Conservation (phyloP, 2,888 invertebrate genomes). For the Platynereis dumerilii region DNA sequence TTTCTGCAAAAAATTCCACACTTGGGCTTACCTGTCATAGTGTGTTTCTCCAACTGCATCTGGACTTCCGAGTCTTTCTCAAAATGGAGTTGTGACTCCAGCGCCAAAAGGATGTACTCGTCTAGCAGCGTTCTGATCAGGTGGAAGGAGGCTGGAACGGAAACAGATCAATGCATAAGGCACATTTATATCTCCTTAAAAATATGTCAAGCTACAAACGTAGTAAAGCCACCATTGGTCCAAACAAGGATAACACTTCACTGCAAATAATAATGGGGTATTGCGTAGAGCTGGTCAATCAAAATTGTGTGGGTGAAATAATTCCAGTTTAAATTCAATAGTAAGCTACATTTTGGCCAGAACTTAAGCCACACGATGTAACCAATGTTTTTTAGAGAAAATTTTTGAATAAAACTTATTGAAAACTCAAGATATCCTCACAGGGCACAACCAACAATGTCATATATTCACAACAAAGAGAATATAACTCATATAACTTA, state of each 20-base stretch:
- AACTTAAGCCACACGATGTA: too few species aligned
- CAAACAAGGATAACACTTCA: too few species aligned
- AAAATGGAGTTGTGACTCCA: slow-evolving; percentile 59
- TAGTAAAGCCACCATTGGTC: too few species aligned
- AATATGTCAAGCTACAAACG: too few species aligned
- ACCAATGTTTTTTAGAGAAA: too few species aligned
- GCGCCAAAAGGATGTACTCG: slow-evolving; percentile 62
- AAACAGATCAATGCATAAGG: too few species aligned
- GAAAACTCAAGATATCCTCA: not conserved
- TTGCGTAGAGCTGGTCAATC: too few species aligned
- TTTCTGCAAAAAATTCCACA: not conserved
- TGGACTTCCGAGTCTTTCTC: slow-evolving; percentile 60
- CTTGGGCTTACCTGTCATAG: slow-evolving; percentile 51
- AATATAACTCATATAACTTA: slow-evolving; percentile 37
- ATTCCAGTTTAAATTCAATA: too few species aligned
- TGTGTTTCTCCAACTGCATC: slow-evolving; percentile 54
- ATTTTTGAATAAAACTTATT: not conserved
- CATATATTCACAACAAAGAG: not conserved
- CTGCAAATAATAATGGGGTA: too few species aligned
- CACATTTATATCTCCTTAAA: too few species aligned
- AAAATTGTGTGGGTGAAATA: too few species aligned
- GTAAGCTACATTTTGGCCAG: too few species aligned
- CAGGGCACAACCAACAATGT: not conserved
- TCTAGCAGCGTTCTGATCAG: slow-evolving; percentile 61
- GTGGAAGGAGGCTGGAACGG: slow-evolving; percentile 60